A percentile compares a stretch with the other conserved stretches of the same genome.
Evolutionary conservation across 2,113 vertebrate genomes (phyloP).

Genomic region (Gobiocypris rarus): DNA sequence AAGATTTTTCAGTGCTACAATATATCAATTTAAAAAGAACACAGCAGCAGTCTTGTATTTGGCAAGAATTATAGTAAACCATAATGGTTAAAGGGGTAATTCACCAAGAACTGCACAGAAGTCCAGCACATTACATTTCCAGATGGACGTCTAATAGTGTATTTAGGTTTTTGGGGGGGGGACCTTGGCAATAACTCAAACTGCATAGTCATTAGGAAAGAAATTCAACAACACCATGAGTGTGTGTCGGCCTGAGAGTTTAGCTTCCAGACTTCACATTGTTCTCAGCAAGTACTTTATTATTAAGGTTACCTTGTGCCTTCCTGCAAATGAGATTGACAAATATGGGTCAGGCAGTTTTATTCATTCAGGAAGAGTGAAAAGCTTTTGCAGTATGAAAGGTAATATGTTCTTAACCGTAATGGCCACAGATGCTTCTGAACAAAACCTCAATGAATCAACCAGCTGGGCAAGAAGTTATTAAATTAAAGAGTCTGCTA

Average conservation of each 20-base stretch:
- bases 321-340: conserved; percentile 59
- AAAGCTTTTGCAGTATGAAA: conserved; percentile 55
- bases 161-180: conserved; percentile 58
- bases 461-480: conserved; percentile 57
- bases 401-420: conserved; percentile 56
- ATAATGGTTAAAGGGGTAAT: conserved; percentile 59
- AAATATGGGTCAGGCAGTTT: conserved; percentile 55
- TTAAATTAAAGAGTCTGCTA: conserved; percentile 58
- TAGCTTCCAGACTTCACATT: conserved; percentile 48
- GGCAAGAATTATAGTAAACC: conserved; percentile 53
- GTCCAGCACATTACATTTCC: conserved; percentile 59
- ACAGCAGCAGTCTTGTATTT: conserved; percentile 56
- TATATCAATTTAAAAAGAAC: conserved; percentile 46
- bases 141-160: conserved; percentile 62
- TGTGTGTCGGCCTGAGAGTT: conserved; percentile 45
- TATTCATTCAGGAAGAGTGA: conserved; percentile 57
- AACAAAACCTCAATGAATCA: conserved; percentile 57
- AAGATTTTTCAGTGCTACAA: conserved; percentile 45
- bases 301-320: conserved; percentile 53
- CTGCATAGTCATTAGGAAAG: conserved; percentile 56
- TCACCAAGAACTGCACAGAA: conserved; percentile 49
- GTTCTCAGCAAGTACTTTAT: conserved; percentile 50
- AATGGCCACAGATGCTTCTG: conserved; percentile 53
- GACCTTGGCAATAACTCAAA: conserved; percentile 54
- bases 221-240: conserved; percentile 44